Evolutionary conservation across 2,888 invertebrate species (phyloP).

Genomic region (Pachydiplax longipennis): DNA sequence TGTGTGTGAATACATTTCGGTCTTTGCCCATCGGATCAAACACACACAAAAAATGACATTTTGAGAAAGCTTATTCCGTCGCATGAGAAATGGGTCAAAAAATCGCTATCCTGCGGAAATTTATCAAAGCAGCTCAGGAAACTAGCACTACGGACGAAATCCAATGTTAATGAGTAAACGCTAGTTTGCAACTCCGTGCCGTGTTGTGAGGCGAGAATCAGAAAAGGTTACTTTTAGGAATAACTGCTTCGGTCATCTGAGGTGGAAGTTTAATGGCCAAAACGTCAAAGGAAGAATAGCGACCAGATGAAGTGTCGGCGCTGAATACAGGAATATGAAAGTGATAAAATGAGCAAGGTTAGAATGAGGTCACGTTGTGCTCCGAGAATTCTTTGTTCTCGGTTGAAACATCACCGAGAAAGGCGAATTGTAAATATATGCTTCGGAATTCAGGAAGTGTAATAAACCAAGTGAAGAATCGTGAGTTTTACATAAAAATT

Average conservation of each 20-base stretch:
- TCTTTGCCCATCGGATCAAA: background rate
- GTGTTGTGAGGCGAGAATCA: background rate
- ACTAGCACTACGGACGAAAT: background rate
- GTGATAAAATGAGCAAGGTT: background rate
- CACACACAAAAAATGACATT: background rate
- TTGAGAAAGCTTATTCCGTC: background rate
- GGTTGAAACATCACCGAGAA: background rate
- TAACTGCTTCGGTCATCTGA: background rate
- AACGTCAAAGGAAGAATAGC: background rate
- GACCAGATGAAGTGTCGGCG: background rate
- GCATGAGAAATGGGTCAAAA: background rate
- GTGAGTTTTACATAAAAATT: no score
- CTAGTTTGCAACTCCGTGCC: background rate
- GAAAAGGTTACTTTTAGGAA: background rate
- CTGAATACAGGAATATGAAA: background rate
- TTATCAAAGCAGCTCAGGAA: background rate
- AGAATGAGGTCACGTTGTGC: background rate
- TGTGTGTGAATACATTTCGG: background rate
- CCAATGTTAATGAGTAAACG: background rate
- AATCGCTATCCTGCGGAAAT: background rate
- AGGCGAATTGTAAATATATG: background rate
- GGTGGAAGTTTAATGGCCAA: background rate
- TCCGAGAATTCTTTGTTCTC: background rate
- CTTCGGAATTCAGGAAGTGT: background rate
- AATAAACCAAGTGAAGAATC: no score